Evolutionary conservation across 1,140 invertebrate genomes (phyloP).

Genomic region (Luehdorfia chinensis): DNA sequence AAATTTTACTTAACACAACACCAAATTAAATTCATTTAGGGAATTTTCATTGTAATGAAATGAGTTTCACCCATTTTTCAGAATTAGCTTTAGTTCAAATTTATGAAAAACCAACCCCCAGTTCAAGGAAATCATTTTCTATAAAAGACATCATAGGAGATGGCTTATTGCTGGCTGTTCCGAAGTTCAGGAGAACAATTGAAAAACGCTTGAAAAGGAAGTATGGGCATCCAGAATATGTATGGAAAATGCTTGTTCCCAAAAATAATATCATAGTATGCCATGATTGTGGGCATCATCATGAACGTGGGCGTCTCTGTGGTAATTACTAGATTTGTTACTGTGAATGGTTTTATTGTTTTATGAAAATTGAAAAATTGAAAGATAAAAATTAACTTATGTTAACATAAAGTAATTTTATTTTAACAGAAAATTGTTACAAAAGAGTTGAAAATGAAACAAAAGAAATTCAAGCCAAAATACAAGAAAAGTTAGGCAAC

Average conservation of each 20-base stretch:
- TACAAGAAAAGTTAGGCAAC: constrained; percentile 83
- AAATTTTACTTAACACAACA: no score
- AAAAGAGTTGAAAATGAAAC: constrained; percentile 88
- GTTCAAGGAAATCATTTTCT: constrained; percentile 47
- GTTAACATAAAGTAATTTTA: no score
- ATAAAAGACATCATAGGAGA: constrained; percentile 82
- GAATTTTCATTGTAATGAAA: no score
- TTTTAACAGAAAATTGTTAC: constrained; percentile 85
- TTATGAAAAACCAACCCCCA: constrained; percentile 27
- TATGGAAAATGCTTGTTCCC: constrained; percentile 82
- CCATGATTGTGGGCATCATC: constrained; percentile 87
- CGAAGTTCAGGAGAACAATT: constrained; percentile 84
- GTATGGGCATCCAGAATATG: constrained; percentile 81
- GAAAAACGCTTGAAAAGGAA: constrained; percentile 85
- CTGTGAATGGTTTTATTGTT: no score
- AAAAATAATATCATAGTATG: constrained; percentile 88
- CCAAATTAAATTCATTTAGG: no score
- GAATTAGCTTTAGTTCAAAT: constrained; percentile 53
- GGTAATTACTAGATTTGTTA: no score
- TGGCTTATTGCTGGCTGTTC: constrained; percentile 90
- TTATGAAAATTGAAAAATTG: no score
- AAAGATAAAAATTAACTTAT: no score
- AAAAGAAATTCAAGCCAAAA: constrained; percentile 84
- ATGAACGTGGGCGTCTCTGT: constrained; percentile 87
- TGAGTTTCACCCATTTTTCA: constrained; percentile 40